phyloP scores from a whole-genome alignment of 2,797 vertebrate genomes.

The Cynodonichthys magdalenae region DNA sequence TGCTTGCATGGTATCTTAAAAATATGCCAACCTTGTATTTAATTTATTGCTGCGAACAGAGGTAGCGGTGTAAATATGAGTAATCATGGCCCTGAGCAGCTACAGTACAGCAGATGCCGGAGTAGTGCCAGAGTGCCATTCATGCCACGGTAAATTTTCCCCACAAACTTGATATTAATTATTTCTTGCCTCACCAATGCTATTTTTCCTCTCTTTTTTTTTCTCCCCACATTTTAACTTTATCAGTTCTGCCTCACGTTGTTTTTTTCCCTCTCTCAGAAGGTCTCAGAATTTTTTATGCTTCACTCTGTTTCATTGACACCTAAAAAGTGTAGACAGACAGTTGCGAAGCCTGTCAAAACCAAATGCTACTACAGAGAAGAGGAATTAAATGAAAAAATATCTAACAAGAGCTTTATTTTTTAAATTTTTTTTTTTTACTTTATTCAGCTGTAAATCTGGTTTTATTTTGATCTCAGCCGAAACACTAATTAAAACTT shows the following conservation, averaged over 20 bases:
- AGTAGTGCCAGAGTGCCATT: conserved; percentile 57
- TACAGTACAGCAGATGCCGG: conserved; percentile 41
- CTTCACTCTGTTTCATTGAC: conserved; percentile 42
- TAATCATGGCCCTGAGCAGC: conserved; percentile 62
- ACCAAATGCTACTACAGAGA: conserved; percentile 49
- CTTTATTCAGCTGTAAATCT: conserved; percentile 40
- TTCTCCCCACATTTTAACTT: conserved; percentile 9
- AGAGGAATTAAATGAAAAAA: conserved; percentile 42
- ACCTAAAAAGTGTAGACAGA: conserved; percentile 60
- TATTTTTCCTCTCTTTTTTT: conserved; percentile 44
- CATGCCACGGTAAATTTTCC: conserved; percentile 47
- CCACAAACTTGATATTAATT: conserved; percentile 70
- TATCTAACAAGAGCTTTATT: conserved; percentile 33
- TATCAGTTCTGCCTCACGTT: conserved; percentile 48
- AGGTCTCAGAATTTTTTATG: conserved; percentile 41
- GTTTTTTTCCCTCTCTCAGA: conserved; percentile 4
- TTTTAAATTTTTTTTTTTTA: neutral
- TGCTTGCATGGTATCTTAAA: conserved; percentile 50
- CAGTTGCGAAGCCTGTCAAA: conserved; percentile 58
- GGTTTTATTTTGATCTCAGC: conserved; percentile 53
- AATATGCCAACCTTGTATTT: conserved; percentile 64
- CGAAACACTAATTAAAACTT: conserved; percentile 71
- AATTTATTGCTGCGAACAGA: conserved; percentile 76
- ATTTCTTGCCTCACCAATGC: conserved; percentile 62
- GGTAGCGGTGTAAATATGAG: conserved; percentile 58